Evolutionary conservation across 2,113 vertebrate genomes (phyloP), one percentile per base, ranked within the genome.

Genomic region (Oreochromis niloticus): DNA sequence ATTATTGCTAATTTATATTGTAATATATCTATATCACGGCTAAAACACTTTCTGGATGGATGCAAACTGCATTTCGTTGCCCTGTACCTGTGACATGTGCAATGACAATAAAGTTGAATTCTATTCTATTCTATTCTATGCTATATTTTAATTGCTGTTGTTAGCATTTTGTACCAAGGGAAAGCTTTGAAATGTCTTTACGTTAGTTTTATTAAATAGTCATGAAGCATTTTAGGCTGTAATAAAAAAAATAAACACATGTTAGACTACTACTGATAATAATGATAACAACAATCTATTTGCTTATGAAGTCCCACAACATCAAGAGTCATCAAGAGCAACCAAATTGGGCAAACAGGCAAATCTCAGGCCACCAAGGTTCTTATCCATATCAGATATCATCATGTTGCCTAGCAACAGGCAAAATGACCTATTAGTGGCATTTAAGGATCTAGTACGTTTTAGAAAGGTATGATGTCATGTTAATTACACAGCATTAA

Each of bases 121-220:
- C n/a, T n/a, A n/a, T n/a, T n/a, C n/a, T n/a, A n/a, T n/a, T n/a
- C n/a, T n/a, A n/a, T n/a, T n/a, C n/a, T n/a, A n/a, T n/a, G n/a
- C n/a, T n/a, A n/a, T n/a, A 78, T 50, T 78, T n/a, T 46, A 7
- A 48, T 32, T 50, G 43, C 27, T 50, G 43, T 50, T 50, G 43
- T 19, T 32, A 50, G 27, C 24, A 78, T 78, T 78, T 78, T 32
- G 24, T 8, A 78, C 71, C 27, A 48, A 48, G 43, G 5, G 17
- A 78, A 30, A 50, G 43, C 71, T 78, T 78, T 78, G 9, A 50
- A 75, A 78, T 78, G 14, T 78, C 43, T 50, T 50, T 50, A 19
- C 43, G 12, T 78, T 4, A 78, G 27, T 52, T 52, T 78, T 50
- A 50, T 19, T 78, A 78, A 50, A 48, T 32, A 78, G 27, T 50